Conservation (phyloP, 2,888 invertebrate genomes). For the Liopterus haemorrhoidalis region DNA sequence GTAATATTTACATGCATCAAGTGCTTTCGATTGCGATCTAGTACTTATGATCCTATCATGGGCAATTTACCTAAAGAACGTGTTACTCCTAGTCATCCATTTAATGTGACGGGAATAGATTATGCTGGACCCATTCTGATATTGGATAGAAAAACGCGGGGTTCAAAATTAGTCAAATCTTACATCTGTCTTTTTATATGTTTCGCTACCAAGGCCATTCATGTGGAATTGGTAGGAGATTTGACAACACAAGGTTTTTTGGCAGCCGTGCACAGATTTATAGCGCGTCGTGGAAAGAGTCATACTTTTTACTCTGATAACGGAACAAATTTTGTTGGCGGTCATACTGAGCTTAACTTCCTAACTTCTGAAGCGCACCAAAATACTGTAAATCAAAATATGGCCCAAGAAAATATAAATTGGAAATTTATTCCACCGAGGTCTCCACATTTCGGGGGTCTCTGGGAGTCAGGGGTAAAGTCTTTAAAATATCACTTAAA, state of each 20-base stretch:
- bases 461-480: constrained; percentile 19
- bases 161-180: constrained; percentile 4
- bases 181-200: constrained; percentile 8
- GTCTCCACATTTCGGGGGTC: constrained; percentile 16
- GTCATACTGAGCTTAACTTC: not conserved
- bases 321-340: constrained; percentile 5
- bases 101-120: constrained; percentile 15
- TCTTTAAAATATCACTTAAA: not conserved
- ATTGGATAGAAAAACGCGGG: not conserved
- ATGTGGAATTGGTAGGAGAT: constrained; percentile 6
- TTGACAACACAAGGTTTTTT: constrained; percentile 5
- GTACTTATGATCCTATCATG: constrained; percentile 1
- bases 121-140: constrained; percentile 14
- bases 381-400: not conserved
- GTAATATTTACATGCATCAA: not conserved
- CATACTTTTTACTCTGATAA: constrained; percentile 2
- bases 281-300: constrained; percentile 1
- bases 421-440: constrained; percentile 22
- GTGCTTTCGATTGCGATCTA: not conserved
- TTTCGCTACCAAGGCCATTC: constrained; percentile 1
- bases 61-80: constrained; percentile 8
- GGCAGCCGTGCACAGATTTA: constrained; percentile 2
- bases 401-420: not conserved
- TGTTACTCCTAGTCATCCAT: constrained; percentile 14
- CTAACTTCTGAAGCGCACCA: not conserved